phyloP scores from a whole-genome alignment of 2,113 vertebrate genomes.

The Notiomystis cincta region DNA sequence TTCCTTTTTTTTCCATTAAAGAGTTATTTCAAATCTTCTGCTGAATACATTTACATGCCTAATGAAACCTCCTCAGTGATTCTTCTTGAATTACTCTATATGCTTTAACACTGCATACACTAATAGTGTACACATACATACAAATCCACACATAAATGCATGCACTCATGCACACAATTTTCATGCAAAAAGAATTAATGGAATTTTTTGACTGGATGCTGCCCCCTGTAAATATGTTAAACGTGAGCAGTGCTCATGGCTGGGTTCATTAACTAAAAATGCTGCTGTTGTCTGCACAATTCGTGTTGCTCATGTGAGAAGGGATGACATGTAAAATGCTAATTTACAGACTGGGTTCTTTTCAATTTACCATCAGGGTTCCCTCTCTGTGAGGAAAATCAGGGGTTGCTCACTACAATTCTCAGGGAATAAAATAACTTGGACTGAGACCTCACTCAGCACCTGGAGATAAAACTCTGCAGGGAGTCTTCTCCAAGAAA shows the following conservation, averaged over 20 bases:
- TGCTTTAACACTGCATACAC: background rate
- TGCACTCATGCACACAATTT: conserved; percentile 5
- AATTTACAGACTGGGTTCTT: background rate
- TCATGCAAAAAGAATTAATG: conserved; percentile 50
- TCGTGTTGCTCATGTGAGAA: background rate
- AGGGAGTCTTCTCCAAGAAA: background rate
- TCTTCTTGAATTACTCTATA: background rate
- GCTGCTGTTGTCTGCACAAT: background rate
- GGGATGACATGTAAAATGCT: background rate
- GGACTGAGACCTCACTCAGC: background rate
- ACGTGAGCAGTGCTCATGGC: background rate
- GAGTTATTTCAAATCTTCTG: conserved; percentile 44
- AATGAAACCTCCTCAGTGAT: background rate
- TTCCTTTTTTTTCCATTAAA: conserved; percentile 9
- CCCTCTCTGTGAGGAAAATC: background rate
- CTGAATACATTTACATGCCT: conserved; percentile 42
- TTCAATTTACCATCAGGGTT: background rate
- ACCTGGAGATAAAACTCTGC: background rate
- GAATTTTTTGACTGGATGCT: conserved; percentile 25
- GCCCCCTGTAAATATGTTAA: conserved; percentile 20
- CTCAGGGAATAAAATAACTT: background rate
- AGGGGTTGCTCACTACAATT: background rate
- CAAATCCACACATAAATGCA: background rate
- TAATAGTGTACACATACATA: background rate
- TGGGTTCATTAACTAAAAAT: conserved; percentile 10